These are phyloP conservation scores for Clarias magur DNA, from an alignment of 2,113 vertebrate genomes.

Conservation along the genomic window DNA sequence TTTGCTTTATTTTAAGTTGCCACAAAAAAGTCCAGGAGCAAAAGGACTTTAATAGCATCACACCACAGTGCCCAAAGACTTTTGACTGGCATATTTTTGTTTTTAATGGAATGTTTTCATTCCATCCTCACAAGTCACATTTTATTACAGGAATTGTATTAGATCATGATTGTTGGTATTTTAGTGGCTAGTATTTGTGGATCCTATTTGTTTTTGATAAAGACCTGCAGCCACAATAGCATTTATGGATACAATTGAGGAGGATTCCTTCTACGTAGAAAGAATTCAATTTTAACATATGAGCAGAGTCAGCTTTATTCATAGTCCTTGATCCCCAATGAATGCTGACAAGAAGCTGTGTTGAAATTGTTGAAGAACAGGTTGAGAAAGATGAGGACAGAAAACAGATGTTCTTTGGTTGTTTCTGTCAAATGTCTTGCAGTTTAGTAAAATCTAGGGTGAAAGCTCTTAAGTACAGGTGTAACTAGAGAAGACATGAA, in stretches of 20 bases:
- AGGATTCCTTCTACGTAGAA: neutral
- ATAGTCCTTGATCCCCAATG: neutral
- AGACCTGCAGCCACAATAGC: neutral
- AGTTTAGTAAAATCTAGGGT: neutral
- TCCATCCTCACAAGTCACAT: neutral
- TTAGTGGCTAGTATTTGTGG: neutral
- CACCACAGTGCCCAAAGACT: too few relatives aligned
- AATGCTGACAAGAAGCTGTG: neutral
- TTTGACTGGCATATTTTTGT: too few relatives aligned
- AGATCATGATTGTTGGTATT: neutral
- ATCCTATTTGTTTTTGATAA: neutral
- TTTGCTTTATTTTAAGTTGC: too few relatives aligned
- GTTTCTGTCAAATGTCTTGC: neutral
- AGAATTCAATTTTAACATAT: neutral
- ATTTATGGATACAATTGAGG: neutral
- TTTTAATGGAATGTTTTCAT: neutral
- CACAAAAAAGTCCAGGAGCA: too few relatives aligned
- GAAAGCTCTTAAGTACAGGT: neutral
- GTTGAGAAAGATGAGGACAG: neutral
- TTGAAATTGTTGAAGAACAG: neutral
- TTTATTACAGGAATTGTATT: neutral
- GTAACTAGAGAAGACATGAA: neutral
- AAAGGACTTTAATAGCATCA: too few relatives aligned
- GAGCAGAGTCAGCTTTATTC: neutral
- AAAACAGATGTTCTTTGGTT: neutral